phyloP scores from a whole-genome alignment of 2,888 invertebrate genomes.

The Pristionchus arcanus region DNA sequence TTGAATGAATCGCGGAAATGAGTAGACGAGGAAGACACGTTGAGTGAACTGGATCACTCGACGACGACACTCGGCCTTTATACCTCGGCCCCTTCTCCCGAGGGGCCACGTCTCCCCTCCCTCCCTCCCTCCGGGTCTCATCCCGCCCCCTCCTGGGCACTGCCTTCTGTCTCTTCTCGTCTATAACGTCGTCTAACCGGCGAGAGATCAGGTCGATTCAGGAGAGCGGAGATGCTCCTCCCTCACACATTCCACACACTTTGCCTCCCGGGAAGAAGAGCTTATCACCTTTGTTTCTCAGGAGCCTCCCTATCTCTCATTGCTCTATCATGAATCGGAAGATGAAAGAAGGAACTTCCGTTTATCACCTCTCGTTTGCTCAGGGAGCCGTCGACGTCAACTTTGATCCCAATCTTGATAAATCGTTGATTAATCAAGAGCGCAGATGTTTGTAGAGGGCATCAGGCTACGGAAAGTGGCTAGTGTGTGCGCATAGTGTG shows the following conservation, averaged over 20 bases:
- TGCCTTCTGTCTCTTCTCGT: not conserved
- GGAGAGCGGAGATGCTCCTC: constrained; percentile 7
- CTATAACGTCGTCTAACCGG: not conserved
- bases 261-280: not conserved
- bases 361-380: constrained; percentile 30
- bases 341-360: constrained; percentile 26
- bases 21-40: constrained; percentile 36
- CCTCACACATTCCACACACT: constrained; percentile 35
- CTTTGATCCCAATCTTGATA: constrained; percentile 41
- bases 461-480: not conserved
- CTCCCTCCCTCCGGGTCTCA: not conserved
- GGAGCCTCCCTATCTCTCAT: not conserved
- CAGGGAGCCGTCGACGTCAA: not conserved
- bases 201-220: not conserved
- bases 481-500: not conserved
- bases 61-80: not conserved
- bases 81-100: not conserved
- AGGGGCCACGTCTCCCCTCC: no score
- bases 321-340: not conserved
- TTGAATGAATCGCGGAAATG: not conserved
- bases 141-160: not conserved
- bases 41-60: constrained; percentile 40
- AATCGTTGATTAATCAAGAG: not conserved
- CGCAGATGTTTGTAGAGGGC: not conserved
- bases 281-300: constrained; percentile 25